Evolutionary conservation across 2,888 invertebrate species (phyloP).

Genomic region (Xestia c-nigrum): DNA sequence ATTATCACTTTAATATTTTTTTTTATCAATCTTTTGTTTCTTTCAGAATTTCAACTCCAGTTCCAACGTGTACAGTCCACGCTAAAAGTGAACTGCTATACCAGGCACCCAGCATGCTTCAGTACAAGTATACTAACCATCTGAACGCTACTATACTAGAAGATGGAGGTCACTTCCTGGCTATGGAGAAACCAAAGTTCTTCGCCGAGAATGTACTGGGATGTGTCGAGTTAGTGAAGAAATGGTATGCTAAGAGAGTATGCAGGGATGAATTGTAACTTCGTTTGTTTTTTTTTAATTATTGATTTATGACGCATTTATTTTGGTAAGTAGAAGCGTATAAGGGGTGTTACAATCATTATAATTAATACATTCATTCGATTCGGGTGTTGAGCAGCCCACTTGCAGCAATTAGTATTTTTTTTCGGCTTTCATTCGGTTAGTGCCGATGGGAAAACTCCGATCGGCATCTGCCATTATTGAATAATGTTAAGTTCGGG

Average conservation of each 20-base stretch:
- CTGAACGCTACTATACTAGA: slow-evolving; percentile 79
- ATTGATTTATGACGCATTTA: not conserved
- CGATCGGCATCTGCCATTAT: not conserved
- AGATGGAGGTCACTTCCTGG: slow-evolving; percentile 91
- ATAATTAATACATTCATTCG: too few species aligned
- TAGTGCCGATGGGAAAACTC: not conserved
- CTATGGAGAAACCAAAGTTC: slow-evolving; percentile 93
- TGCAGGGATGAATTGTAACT: slow-evolving; percentile 20
- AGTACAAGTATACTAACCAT: slow-evolving; percentile 73
- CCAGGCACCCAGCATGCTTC: slow-evolving; percentile 81
- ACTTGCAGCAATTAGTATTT: too few species aligned
- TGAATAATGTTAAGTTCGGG: not conserved
- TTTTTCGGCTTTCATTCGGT: not conserved
- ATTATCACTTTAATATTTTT: too few species aligned
- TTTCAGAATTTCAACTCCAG: slow-evolving; percentile 82
- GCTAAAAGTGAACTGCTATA: slow-evolving; percentile 92
- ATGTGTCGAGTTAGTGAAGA: slow-evolving; percentile 24
- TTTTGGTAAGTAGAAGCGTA: not conserved
- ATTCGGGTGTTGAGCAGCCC: not conserved
- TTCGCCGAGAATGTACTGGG: slow-evolving; percentile 91
- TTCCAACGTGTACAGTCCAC: slow-evolving; percentile 92
- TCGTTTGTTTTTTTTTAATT: not conserved
- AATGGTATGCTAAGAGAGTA: not conserved
- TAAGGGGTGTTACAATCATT: not conserved
- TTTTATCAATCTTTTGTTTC: too few species aligned